Base-by-base conservation (phyloP, 2,797 vertebrate genomes). In the Neosilurus hyrtlii region DNA sequence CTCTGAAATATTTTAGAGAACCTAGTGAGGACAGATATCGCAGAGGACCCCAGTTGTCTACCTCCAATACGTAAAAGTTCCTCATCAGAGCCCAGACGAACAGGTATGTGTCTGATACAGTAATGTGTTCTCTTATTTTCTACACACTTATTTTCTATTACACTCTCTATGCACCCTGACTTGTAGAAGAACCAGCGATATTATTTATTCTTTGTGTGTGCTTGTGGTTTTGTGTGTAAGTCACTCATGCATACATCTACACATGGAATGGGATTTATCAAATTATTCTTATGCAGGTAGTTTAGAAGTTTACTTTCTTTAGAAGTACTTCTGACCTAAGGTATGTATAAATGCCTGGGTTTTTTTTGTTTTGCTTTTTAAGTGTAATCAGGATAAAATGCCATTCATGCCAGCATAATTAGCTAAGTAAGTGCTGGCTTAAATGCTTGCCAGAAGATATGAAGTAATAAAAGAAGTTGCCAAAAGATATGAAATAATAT, bases 1-100 rank as follows among this genome's bases (percentile, higher is more conserved):
- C 9, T 76, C 5, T n/a, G 3, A 54, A 52, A 62, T 75, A 7
- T 83, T 79, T 73, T 83, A 73, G 77, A 24, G 7, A 30, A 83
- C 3, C 1, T 79, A 15, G 11, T 74, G 2, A 9, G 78, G 59
- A 80, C 35, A 57, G 4, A 65, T 74, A 22, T 66, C 1, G 26
- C 68, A 56, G 67, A 79, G 76, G 73, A 51, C 24, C 35, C 63
- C 26, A 61, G 0, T 75, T n/a, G 16, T 20, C 43, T 76, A 35
- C 71, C 83, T 76, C 2, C 22, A 70, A 0, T 81, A 54, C 14
- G 12, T 14, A 81, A 62, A 52, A 49, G 16, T 61, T 9, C 62
- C 9, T 70, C 54, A 74, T 1, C 43, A 43, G 20, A 76, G 10
- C 14, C 1, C 3, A 57, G 43, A 43, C 54, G 43, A 54, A 16